Evolutionary conservation across 2,888 invertebrate species (phyloP).

Genomic region (Dorcus hopei): DNA sequence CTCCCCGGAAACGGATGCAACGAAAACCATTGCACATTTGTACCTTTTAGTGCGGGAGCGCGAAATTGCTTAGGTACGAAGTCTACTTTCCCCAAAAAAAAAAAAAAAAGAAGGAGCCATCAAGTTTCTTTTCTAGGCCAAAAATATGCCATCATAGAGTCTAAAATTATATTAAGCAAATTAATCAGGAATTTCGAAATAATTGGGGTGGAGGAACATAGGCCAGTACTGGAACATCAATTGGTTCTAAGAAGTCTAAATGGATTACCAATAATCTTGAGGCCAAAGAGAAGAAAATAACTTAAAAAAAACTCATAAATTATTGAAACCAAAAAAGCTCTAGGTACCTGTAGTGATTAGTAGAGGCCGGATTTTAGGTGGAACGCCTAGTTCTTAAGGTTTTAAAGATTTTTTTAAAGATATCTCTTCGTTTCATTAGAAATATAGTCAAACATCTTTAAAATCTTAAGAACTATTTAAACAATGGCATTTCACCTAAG

Average conservation of each 20-base stretch:
- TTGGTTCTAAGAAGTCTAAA: not conserved
- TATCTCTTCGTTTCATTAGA: too few relatives aligned
- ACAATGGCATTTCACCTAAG: too few relatives aligned
- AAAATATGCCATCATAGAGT: conserved; percentile 2
- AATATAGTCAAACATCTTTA: too few relatives aligned
- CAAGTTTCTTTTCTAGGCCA: not conserved
- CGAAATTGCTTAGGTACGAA: conserved; percentile 13
- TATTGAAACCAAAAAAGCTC: too few relatives aligned
- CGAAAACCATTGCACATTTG: not conserved
- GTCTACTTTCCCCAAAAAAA: not conserved
- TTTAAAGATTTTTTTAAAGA: too few relatives aligned
- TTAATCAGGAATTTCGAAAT: conserved; percentile 6
- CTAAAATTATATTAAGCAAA: not conserved
- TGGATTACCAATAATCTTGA: not conserved
- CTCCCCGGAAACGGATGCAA: not conserved
- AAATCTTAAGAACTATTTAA: too few relatives aligned
- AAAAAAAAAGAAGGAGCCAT: not conserved
- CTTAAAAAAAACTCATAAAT: too few relatives aligned
- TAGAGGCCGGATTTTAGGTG: too few relatives aligned
- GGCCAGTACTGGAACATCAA: not conserved
- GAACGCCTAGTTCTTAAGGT: too few relatives aligned
- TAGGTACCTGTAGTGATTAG: too few relatives aligned
- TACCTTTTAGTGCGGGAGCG: conserved; percentile 5
- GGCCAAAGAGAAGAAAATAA: not conserved
- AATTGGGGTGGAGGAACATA: not conserved